Base-by-base conservation (phyloP, 2,797 vertebrate species). In the Thripadectes ignobilis region DNA sequence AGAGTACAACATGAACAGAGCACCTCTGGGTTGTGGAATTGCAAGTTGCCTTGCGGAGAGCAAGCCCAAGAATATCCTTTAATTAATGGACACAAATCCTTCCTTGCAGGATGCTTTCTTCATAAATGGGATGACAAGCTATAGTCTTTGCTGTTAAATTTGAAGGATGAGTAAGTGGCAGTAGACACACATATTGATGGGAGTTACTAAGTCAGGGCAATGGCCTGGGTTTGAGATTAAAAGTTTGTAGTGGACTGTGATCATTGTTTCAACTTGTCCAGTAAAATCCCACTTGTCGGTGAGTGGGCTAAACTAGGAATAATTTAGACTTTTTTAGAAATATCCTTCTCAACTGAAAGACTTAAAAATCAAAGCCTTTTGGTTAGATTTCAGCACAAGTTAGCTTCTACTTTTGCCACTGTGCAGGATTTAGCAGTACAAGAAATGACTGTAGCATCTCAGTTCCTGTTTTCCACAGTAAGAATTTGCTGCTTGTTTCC, bases 401-500 rank as follows among this genome's bases (percentile, higher is more conserved):
- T 88, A 73, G 57, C 15, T 75, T 85, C 62, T 88, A 3, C 38
- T 89, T 87, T 66, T 85, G n/a, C 32, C 41, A 19, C 23, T 26
- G 14, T 76, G 38, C 73, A 76, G 43, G 36, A 74, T 88, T 90
- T 76, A 68, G 15, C 49, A 49, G 41, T 26, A n/a, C 27, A 18
- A 88, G 65, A 39, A 87, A 66, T 1, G 5, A 39, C 32, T 72
- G 48, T 75, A 79, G 16, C 1, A 2, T 66, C 27, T 85, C 10
- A 4, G n/a, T 22, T 89, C 0, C 2, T 85, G 4, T 77, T 88
- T 96, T 88, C n/a, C 74, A 23, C 54, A 83, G 49, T 43, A 11
- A 59, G 43, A 74, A 48, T 95, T 63, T 77, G 22, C 62, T 72
- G 51, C 85, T 75, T 90, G 19, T 95, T 95, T 93, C 92, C 89